phyloP scores from a whole-genome alignment of 2,113 vertebrate genomes.

The Herpailurus yagouaroundi region DNA sequence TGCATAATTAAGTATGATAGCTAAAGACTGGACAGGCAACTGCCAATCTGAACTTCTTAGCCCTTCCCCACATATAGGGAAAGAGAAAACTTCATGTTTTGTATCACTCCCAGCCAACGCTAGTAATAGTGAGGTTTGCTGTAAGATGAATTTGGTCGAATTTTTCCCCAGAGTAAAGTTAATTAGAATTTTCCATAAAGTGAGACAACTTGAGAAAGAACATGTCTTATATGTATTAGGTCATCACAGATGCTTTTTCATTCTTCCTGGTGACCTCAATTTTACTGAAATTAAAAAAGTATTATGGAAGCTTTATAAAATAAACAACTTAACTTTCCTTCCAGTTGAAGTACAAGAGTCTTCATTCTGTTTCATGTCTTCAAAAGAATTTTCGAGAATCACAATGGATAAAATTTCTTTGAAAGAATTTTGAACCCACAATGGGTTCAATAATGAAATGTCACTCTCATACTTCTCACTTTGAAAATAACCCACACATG shows the following conservation, averaged over 20 bases:
- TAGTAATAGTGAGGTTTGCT: not conserved
- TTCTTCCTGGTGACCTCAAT: not conserved
- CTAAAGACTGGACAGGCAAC: not conserved
- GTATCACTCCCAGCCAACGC: not conserved
- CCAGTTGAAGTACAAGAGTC: not conserved
- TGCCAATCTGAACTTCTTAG: not conserved
- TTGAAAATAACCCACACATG: not conserved
- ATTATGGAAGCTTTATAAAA: not conserved
- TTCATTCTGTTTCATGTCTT: not conserved
- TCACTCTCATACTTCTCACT: not conserved
- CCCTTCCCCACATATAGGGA: not conserved
- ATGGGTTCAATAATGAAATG: not conserved
- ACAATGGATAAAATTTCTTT: not conserved
- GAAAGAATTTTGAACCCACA: not conserved
- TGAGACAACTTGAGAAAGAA: not conserved
- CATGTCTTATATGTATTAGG: not conserved
- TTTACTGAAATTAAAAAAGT: not conserved
- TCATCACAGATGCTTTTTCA: not conserved
- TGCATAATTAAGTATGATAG: not conserved
- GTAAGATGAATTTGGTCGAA: not conserved
- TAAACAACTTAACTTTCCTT: constrained; percentile 11
- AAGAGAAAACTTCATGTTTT: not conserved
- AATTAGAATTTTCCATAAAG: not conserved
- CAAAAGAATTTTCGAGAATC: not conserved
- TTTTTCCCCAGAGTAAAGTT: not conserved